A percentile compares a stretch with the other conserved stretches of the same genome.
Conservation (phyloP, 2,797 vertebrate species). For the Acipenser oxyrinchus region DNA sequence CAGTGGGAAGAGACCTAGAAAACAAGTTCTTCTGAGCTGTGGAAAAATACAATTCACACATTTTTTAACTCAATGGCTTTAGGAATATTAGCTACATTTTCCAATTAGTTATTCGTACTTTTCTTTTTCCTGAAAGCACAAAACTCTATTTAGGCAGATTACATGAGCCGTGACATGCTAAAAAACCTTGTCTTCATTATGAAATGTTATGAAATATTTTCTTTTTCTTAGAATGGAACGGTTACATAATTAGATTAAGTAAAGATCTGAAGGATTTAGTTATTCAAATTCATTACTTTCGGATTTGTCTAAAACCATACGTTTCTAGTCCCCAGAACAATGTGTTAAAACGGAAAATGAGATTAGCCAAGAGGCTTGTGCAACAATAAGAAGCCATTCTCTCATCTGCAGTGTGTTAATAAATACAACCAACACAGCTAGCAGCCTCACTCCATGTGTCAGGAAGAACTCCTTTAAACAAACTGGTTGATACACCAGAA, state of each 20-base stretch:
- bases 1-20: no score
- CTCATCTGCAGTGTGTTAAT: not conserved
- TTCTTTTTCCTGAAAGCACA: no score
- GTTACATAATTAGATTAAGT: constrained; percentile 22
- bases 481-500: no score
- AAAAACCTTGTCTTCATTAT: not conserved
- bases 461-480: no score
- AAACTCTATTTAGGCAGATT: no score
- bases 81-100: no score
- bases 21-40: no score
- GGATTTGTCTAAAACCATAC: constrained; percentile 22
- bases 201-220: not conserved
- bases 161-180: no score
- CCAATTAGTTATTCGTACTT: no score
- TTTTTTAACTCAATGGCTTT: no score
- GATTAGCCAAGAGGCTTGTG: not conserved
- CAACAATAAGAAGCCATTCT: not conserved
- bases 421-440: not conserved
- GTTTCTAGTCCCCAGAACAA: not conserved
- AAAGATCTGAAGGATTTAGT: constrained; percentile 8
- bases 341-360: not conserved
- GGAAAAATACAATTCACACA: no score
- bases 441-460: no score
- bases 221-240: constrained; percentile 5
- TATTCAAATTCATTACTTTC: constrained; percentile 21